Conservation (phyloP, 2,797 vertebrate genomes). For the Hippocampus kuda region DNA sequence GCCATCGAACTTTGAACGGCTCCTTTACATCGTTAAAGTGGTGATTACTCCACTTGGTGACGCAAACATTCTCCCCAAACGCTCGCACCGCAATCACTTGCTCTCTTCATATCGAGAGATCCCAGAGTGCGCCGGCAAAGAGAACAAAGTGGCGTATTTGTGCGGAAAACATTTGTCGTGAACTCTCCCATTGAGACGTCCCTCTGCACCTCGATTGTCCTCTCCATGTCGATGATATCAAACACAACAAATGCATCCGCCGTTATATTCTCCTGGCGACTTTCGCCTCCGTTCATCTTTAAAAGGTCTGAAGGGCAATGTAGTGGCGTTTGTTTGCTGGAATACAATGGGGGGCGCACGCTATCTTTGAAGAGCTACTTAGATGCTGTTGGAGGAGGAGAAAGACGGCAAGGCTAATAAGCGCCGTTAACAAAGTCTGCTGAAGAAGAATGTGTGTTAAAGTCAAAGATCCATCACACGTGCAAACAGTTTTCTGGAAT, state of each 20-base stretch:
- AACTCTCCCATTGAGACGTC: slow-evolving; percentile 35
- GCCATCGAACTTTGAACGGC: not conserved
- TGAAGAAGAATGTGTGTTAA: not conserved
- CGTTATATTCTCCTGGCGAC: slow-evolving; percentile 54
- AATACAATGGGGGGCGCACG: slow-evolving; percentile 14
- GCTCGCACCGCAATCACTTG: not conserved
- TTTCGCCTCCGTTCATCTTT: slow-evolving; percentile 61
- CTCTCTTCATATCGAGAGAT: slow-evolving; percentile 16
- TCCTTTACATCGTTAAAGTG: not conserved
- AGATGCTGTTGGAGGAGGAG: not conserved
- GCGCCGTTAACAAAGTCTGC: not conserved
- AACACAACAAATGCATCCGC: slow-evolving; percentile 56
- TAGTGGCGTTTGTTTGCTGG: slow-evolving; percentile 59
- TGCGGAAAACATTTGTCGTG: slow-evolving; percentile 37
- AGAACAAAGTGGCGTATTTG: slow-evolving; percentile 35
- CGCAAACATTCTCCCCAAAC: not conserved
- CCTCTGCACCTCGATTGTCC: slow-evolving; percentile 45
- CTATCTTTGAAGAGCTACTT: slow-evolving; percentile 31
- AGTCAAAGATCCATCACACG: not conserved
- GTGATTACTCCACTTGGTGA: too few relatives aligned
- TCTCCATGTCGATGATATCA: slow-evolving; percentile 56
- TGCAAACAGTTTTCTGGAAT: not conserved
- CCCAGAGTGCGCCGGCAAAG: slow-evolving; percentile 15
- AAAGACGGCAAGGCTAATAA: not conserved
- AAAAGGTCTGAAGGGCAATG: slow-evolving; percentile 42